Evolutionary conservation across 2,888 invertebrate genomes (phyloP).

Genomic region (Tinea pellionella): DNA sequence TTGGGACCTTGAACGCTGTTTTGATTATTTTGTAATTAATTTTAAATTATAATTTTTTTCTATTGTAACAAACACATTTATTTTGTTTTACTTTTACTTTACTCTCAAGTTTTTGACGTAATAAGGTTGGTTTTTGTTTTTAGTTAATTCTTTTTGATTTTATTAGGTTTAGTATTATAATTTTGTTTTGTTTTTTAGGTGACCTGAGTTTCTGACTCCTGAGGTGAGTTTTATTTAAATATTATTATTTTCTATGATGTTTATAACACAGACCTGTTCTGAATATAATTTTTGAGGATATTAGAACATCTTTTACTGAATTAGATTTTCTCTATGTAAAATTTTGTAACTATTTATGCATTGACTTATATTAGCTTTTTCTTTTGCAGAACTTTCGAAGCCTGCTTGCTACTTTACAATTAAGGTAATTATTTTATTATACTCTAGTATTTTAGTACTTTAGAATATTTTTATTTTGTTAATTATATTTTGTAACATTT

Average conservation of each 20-base stretch:
- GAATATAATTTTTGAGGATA: slow-evolving; percentile 37
- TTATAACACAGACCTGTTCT: slow-evolving; percentile 46
- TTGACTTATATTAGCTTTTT: too few species aligned
- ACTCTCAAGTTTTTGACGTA: not conserved
- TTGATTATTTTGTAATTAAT: slow-evolving; percentile 41
- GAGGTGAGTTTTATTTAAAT: not conserved
- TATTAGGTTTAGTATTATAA: too few species aligned
- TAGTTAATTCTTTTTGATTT: not conserved
- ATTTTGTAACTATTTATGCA: too few species aligned
- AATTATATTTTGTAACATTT: too few species aligned
- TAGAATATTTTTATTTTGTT: too few species aligned
- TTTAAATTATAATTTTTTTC: slow-evolving; percentile 66
- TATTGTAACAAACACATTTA: slow-evolving; percentile 38
- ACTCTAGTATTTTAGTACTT: too few species aligned
- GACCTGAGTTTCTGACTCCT: not conserved
- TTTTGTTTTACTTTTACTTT: slow-evolving; percentile 1
- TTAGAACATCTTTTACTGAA: too few species aligned
- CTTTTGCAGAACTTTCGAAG: too few species aligned
- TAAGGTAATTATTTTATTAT: too few species aligned
- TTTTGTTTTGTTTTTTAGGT: not conserved
- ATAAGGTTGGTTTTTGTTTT: not conserved
- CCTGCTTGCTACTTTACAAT: too few species aligned
- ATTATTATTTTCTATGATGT: slow-evolving; percentile 19
- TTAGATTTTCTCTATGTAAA: too few species aligned
- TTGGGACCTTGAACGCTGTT: slow-evolving; percentile 11